These are phyloP conservation scores for Galleria mellonella DNA, from an alignment of 1,140 invertebrate genomes.

Conservation along the genomic window DNA sequence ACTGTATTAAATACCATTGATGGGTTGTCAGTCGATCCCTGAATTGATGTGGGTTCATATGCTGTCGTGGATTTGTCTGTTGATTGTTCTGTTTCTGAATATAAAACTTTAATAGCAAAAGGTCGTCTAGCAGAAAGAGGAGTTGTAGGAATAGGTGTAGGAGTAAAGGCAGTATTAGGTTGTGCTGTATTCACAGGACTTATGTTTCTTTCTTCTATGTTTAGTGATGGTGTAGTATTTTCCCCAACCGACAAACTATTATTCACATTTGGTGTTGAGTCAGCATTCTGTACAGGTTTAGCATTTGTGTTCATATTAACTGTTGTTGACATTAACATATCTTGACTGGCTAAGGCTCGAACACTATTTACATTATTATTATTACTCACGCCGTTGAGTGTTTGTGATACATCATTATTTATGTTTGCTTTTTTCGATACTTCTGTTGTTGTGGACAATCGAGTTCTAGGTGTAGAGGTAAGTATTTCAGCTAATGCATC, in stretches of 20 bases:
- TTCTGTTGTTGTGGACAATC: constrained; percentile 67
- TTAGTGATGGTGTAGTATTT: constrained; percentile 53
- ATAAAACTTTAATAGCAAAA: constrained; percentile 68
- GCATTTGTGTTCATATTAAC: constrained; percentile 62
- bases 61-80: constrained; percentile 57
- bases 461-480: constrained; percentile 64
- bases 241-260: constrained; percentile 58
- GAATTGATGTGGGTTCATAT: constrained; percentile 39
- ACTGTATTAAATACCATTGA: constrained; percentile 69
- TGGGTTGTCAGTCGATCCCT: constrained; percentile 53
- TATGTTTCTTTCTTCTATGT: constrained; percentile 32
- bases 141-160: constrained; percentile 44
- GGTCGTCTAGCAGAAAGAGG: constrained; percentile 63
- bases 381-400: constrained; percentile 62
- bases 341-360: constrained; percentile 42
- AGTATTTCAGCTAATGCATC: constrained; percentile 75
- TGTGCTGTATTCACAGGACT: constrained; percentile 42
- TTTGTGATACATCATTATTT: constrained; percentile 48
- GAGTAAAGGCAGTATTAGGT: constrained; percentile 21
- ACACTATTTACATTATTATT: constrained; percentile 65
- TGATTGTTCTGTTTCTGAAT: constrained; percentile 59
- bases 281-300: constrained; percentile 70
- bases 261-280: constrained; percentile 63
- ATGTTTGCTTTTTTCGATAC: constrained; percentile 46
- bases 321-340: constrained; percentile 34